Base-by-base conservation (phyloP, 2,797 vertebrate species). In the Mycteria americana region DNA sequence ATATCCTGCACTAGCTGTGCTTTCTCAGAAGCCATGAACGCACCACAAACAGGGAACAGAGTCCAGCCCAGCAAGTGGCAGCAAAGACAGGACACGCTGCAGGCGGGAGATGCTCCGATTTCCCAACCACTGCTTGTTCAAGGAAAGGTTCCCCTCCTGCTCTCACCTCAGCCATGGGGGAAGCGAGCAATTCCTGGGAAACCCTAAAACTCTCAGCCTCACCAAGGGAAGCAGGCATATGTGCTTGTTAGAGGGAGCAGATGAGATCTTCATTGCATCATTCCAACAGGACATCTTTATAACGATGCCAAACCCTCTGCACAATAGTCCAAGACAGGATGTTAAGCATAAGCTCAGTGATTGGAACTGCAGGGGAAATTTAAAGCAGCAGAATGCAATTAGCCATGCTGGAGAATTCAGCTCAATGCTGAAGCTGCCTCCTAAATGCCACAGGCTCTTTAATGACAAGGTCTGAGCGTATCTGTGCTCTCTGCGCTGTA, bases 321-420 rank as follows among this genome's bases (percentile, higher is more conserved):
- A 72, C 77, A 11, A 45, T 1, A 11, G 70, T 33, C 91, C 95
- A 92, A 93, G 92, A 53, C 89, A 97, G 92, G 95, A 94, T 92
- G 81, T 81, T 79, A 50, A 94, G 62, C 93, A 92, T 48, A 87
- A 92, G 91, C 85, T 86, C 67, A 7, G 21, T 5, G 91, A 81
- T 5, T 70, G 81, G 78, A 95, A 91, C 68, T 62, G 92, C 64
- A 92, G 37, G 37, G 91, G 54, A 35, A 85, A 92, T 77, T 50
- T 72, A 53, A 89, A 92, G 93, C 92, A 94, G 92, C 76, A 78
- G 92, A 92, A 94, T 68, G 89, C 88, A 95, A 95, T 94, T 89
- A 93, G 50, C 79, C 48, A 7, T 4, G 53, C 59, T 60, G 82
- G 80, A 94, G 78, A 95, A 85, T 64, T 81, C 80, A 73, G 91